Conservation (phyloP, 2,888 invertebrate species). For the Athalia cordata region DNA sequence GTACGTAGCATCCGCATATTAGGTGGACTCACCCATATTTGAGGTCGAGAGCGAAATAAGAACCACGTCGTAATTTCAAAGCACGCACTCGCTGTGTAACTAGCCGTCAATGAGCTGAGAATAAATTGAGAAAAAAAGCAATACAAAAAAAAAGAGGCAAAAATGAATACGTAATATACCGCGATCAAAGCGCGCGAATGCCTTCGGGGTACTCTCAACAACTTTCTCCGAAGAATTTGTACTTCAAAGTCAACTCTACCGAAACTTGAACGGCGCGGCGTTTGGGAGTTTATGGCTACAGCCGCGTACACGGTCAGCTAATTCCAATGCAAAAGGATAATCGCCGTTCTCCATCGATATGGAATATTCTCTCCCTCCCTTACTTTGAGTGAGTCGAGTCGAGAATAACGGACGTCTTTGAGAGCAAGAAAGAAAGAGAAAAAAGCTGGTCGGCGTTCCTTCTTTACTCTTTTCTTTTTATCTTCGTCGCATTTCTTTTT, state of each 20-base stretch:
- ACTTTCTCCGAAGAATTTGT: slow-evolving; percentile 36
- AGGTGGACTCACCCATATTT: too few relatives aligned
- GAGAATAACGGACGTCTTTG: not conserved
- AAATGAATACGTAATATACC: slow-evolving; percentile 28
- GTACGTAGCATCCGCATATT: not conserved
- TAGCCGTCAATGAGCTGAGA: slow-evolving; percentile 18
- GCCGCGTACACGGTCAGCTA: not conserved
- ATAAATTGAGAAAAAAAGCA: not conserved
- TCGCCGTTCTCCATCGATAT: not conserved
- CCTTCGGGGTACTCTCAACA: slow-evolving; percentile 32
- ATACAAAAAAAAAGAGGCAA: not conserved
- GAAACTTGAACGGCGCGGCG: not conserved
- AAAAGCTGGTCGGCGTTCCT: not conserved
- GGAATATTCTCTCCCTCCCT: not conserved
- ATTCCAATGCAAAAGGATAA: not conserved
- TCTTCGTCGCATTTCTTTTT: not conserved
- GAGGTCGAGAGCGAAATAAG: too few relatives aligned
- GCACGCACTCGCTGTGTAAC: not conserved
- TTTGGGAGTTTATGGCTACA: not conserved
- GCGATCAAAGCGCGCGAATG: not conserved
- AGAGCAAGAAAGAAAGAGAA: not conserved
- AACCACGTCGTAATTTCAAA: slow-evolving; percentile 14
- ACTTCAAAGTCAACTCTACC: not conserved
- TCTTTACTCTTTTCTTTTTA: not conserved
- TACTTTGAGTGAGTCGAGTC: not conserved